A percentile compares a stretch with the other conserved stretches of the same genome.
These are phyloP conservation scores for Lepeophtheirus salmonis DNA, from an alignment of 1,140 invertebrate genomes.

Conservation along the genomic window DNA sequence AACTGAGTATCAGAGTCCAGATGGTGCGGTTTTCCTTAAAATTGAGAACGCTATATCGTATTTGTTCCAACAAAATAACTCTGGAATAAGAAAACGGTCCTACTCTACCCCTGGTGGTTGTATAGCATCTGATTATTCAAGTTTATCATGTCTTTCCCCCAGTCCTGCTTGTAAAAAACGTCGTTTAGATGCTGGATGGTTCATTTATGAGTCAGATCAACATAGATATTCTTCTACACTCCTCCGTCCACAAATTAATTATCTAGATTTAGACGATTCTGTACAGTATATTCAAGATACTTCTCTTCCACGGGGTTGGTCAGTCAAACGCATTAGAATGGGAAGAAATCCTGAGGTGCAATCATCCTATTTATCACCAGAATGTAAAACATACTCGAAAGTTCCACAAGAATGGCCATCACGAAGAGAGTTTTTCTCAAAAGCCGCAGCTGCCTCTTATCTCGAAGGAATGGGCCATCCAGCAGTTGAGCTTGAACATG, in stretches of 20 bases:
- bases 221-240: not conserved
- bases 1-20: conserved; percentile 7
- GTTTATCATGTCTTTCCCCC: not conserved
- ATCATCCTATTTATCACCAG: not conserved
- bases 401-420: not conserved
- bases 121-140: not conserved
- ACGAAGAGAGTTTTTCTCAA: not conserved
- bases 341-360: not conserved
- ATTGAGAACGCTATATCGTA: not conserved
- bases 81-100: conserved; percentile 1
- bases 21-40: not conserved
- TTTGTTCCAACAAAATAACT: conserved; percentile 3
- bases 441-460: not conserved
- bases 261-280: not conserved
- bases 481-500: conserved; percentile 1
- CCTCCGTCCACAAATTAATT: not conserved
- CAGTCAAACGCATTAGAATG: not conserved
- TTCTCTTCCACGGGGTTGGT: conserved; percentile 3
- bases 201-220: not conserved
- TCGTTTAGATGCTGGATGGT: not conserved
- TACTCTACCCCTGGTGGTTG: not conserved
- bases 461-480: conserved; percentile 9
- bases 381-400: not conserved
- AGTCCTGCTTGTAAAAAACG: not conserved
- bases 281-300: not conserved